Evolutionary conservation across 2,888 invertebrate species (phyloP), one percentile per base, ranked within the genome.

Genomic region (Erebia palarica): DNA sequence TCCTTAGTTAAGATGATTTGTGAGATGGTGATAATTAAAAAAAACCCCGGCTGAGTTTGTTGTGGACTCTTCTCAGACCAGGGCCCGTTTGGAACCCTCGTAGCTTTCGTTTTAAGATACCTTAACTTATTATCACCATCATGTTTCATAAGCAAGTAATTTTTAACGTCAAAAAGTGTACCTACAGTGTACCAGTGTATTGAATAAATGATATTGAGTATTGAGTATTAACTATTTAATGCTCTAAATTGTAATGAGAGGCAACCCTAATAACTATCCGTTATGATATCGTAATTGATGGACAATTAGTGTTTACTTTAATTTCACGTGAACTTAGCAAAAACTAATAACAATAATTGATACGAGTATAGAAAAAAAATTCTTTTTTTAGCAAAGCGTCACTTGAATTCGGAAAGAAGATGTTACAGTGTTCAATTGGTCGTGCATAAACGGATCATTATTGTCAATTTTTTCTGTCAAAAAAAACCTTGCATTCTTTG

Each of bases 281-380:
- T 70, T 70, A 75, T 78, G 76, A 79, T 75, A 73, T 63, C 68
- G 70, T 70, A 71, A 75, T 69, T 66, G 61, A 58, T 42, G 67
- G 53, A 11, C 53, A 59, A 49, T 47, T 47, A 47, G 59, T 57
- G 69, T 70, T 71, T 68, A 69, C 70, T 74, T 70, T 72, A 72
- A 71, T 75, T 72, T 59, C 47, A 44, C 65, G 47, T 36, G 53
- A 51, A 68, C 61, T 67, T 59, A 5, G 21, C 42, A 60, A 65
- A 65, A 65, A 66, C 66, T 55, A 27, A 36, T 71, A 47, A 53
- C 59, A 49, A 70, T 64, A 49, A 70, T 64, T 63, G 66, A 55
- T 68, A 57, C 42, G 16, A 21, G 44, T n/a, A 9, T 18, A 18
- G 42, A 44, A 61, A 57, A 53, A 73, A 21, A 49, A 68, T 60